phyloP scores from a whole-genome alignment of 2,888 invertebrate genomes.

The Apamea crenata region DNA sequence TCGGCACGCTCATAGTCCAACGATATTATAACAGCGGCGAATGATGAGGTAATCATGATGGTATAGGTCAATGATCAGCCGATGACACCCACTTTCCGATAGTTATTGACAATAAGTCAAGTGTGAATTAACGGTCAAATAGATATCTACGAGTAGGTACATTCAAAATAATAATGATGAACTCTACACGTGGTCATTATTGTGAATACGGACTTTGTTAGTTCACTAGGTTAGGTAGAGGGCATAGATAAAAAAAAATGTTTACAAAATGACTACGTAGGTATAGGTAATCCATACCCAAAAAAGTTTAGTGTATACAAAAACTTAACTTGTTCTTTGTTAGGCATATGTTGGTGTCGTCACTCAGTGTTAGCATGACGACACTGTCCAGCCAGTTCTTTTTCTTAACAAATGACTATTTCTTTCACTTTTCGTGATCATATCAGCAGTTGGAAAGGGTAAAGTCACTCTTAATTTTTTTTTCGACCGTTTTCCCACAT shows the following conservation, averaged over 20 bases:
- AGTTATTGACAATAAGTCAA: constrained; percentile 22
- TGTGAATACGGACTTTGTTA: constrained; percentile 10
- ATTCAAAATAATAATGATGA: constrained; percentile 51
- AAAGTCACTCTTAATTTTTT: not conserved
- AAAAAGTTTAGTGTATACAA: not conserved
- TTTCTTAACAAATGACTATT: not conserved
- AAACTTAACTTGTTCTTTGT: not conserved
- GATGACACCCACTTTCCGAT: constrained; percentile 21
- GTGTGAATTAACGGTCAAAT: constrained; percentile 46
- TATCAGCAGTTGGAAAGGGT: not conserved
- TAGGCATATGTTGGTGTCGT: not conserved
- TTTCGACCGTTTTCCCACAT: not conserved
- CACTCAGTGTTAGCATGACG: not conserved
- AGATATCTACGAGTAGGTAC: constrained; percentile 34
- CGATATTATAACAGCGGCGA: not conserved
- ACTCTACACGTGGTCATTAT: constrained; percentile 37
- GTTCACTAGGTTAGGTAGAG: constrained; percentile 68
- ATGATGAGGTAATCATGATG: constrained; percentile 8
- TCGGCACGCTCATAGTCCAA: not conserved
- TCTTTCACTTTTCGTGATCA: not conserved
- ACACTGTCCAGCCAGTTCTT: too few species aligned
- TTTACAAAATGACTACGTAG: constrained; percentile 32
- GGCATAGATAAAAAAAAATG: constrained; percentile 69
- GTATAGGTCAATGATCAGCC: constrained; percentile 35
- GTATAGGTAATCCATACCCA: not conserved